Conservation (phyloP, 2,113 vertebrate species). For the Antennarius striatus region DNA sequence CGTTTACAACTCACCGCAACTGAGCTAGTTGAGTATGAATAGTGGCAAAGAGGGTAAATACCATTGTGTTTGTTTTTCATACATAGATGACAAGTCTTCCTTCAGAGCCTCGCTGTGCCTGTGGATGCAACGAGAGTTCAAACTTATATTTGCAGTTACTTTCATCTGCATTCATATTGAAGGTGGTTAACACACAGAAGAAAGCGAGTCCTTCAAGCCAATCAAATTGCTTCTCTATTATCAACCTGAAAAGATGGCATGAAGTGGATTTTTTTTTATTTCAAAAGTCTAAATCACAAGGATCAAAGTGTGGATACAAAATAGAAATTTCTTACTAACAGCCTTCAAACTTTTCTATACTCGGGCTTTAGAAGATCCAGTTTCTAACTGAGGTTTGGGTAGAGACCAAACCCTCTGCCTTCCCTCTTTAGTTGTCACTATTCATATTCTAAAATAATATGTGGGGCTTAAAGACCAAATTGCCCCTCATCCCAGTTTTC, state of each 20-base stretch:
- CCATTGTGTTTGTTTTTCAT: constrained; percentile 4
- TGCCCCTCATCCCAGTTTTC: background rate
- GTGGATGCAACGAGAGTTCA: background rate
- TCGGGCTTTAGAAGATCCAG: no score
- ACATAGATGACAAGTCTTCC: constrained; percentile 1
- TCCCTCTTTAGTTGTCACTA: background rate
- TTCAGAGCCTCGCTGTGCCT: background rate
- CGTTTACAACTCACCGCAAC: no score
- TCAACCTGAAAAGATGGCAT: no score
- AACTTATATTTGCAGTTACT: background rate
- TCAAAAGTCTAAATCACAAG: no score
- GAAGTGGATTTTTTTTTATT: no score
- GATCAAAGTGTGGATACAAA: no score
- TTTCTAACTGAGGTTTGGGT: no score
- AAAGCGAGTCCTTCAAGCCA: background rate
- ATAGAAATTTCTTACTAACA: no score
- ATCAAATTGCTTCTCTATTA: no score
- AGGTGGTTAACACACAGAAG: constrained; percentile 13
- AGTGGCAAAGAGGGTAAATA: constrained; percentile 2
- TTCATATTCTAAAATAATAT: background rate
- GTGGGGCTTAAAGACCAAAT: background rate
- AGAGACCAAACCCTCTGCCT: background rate
- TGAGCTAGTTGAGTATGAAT: background rate
- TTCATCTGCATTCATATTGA: constrained; percentile 9
- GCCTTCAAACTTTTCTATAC: no score